Percentiles rank a stretch among this genome's conserved stretches.
Evolutionary conservation across 2,888 invertebrate genomes (phyloP).

Genomic region (Sinopyrophorus schimmeli): DNA sequence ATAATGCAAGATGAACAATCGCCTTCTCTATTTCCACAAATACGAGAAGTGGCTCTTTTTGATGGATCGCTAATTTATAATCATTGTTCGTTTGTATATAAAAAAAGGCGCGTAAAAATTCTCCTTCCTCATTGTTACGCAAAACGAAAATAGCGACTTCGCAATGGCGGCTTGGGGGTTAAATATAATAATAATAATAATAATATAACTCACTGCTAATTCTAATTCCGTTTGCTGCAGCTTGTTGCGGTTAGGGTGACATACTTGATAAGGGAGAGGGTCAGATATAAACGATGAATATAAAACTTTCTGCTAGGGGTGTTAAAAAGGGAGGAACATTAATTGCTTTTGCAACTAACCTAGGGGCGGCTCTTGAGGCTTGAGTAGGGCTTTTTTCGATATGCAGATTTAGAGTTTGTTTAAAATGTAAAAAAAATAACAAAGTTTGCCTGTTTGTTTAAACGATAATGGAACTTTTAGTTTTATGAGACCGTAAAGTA

Average conservation of each 20-base stretch:
- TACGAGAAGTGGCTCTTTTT: constrained; percentile 22
- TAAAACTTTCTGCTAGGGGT: constrained; percentile 30
- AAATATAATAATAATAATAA: too few relatives aligned
- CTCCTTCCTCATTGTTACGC: constrained; percentile 1
- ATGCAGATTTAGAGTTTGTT: constrained; percentile 1
- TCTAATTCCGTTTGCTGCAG: constrained; percentile 28
- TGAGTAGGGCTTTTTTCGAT: constrained; percentile 19
- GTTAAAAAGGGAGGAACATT: constrained; percentile 38
- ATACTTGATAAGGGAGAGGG: constrained; percentile 32
- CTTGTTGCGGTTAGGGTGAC: constrained; percentile 36
- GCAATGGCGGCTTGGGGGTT: background rate
- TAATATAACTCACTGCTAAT: constrained; percentile 23
- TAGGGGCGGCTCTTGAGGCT: constrained; percentile 30
- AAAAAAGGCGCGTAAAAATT: background rate
- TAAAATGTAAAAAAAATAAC: background rate
- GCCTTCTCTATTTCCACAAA: constrained; percentile 25
- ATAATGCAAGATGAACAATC: constrained; percentile 30
- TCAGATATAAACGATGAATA: constrained; percentile 33
- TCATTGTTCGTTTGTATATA: constrained; percentile 20
- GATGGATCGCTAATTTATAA: constrained; percentile 31
- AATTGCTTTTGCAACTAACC: constrained; percentile 39
- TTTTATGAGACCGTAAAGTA: constrained; percentile 10
- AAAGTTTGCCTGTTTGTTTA: background rate
- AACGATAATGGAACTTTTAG: constrained; percentile 8
- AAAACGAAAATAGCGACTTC: too few relatives aligned